Percentiles rank a stretch among this genome's conserved stretches.
Evolutionary conservation across 2,113 vertebrate genomes (phyloP).

Genomic region (Seriola rivoliana): DNA sequence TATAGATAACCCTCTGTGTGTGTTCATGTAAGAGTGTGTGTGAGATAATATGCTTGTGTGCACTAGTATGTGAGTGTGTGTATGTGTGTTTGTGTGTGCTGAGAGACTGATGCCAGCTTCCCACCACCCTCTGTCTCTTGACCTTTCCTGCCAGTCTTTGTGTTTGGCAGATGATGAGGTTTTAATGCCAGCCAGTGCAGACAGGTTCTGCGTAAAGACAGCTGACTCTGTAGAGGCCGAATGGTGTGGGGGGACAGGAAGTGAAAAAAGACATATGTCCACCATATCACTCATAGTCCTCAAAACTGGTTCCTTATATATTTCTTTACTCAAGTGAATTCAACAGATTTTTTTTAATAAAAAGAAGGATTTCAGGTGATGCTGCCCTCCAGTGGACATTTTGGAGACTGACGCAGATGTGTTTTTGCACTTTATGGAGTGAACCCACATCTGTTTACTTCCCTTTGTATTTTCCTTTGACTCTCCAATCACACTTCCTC

Average conservation of each 20-base stretch:
- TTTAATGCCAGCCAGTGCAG: conserved; percentile 53
- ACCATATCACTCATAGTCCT: not conserved
- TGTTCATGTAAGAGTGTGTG: not conserved
- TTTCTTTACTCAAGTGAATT: not conserved
- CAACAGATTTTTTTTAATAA: no score
- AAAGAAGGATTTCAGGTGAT: no score
- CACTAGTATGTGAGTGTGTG: not conserved
- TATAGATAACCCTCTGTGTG: not conserved
- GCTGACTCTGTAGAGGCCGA: not conserved
- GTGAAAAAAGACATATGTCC: not conserved
- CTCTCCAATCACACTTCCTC: no score
- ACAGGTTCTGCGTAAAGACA: conserved; percentile 31
- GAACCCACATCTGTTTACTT: no score
- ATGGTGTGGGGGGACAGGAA: not conserved
- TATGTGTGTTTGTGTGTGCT: conserved; percentile 26
- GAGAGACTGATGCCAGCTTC: conserved; percentile 32
- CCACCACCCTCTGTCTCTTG: conserved; percentile 58
- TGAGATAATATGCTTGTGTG: not conserved
- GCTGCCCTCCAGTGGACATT: no score
- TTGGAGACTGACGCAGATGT: no score
- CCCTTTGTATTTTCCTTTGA: no score
- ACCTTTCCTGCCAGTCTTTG: conserved; percentile 63
- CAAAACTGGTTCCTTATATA: not conserved
- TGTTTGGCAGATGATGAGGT: conserved; percentile 65
- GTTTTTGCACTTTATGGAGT: no score